Evolutionary conservation across 2,797 vertebrate species (phyloP).

Genomic region (Diplodus puntazzo): DNA sequence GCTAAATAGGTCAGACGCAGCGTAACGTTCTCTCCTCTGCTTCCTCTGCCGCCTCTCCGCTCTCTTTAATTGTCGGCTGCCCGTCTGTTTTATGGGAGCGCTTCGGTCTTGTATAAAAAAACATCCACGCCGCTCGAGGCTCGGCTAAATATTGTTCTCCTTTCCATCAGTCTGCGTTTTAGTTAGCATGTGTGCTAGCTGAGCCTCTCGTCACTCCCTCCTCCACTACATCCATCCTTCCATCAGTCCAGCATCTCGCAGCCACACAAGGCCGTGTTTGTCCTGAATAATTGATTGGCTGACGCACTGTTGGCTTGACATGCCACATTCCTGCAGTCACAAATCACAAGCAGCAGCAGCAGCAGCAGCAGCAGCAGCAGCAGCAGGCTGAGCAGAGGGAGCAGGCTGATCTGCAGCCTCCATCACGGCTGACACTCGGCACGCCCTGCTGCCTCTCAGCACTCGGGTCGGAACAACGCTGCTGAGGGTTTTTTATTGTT

Average conservation of each 20-base stretch:
- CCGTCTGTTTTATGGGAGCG: constrained; percentile 51
- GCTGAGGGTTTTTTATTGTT: neutral
- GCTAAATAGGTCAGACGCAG: constrained; percentile 78
- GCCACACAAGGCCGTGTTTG: constrained; percentile 38
- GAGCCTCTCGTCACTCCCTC: neutral
- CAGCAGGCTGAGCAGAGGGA: constrained; percentile 21
- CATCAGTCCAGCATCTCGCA: constrained; percentile 28
- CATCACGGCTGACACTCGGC: constrained; percentile 20
- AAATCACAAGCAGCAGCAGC: constrained; percentile 36
- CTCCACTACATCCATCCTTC: neutral
- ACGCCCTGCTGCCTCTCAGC: constrained; percentile 11
- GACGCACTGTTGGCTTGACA: constrained; percentile 46
- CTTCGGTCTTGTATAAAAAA: constrained; percentile 29
- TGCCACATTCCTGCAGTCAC: constrained; percentile 56
- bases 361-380: neutral
- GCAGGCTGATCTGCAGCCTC: constrained; percentile 26
- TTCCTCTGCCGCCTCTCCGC: constrained; percentile 47
- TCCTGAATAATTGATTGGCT: constrained; percentile 74
- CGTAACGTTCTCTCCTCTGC: constrained; percentile 41
- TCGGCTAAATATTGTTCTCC: constrained; percentile 27
- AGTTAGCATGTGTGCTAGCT: constrained; percentile 4
- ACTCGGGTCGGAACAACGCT: neutral
- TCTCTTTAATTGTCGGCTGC: constrained; percentile 67
- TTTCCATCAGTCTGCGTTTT: constrained; percentile 21
- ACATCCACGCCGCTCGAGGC: constrained; percentile 22